phyloP scores from a whole-genome alignment of 2,888 invertebrate species.

The Gibbula magus region DNA sequence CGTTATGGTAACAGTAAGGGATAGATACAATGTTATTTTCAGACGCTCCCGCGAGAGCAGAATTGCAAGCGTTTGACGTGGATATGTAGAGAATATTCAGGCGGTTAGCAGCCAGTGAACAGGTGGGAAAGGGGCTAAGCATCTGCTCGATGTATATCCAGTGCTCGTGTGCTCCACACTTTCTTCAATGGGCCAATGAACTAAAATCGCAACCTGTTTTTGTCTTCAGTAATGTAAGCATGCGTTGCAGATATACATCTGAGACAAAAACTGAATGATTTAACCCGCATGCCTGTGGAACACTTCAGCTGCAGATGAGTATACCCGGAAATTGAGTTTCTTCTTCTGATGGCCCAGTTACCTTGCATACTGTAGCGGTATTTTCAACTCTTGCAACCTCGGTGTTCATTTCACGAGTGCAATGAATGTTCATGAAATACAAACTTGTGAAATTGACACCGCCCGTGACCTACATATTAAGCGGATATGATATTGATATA shows the following conservation, averaged over 20 bases:
- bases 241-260: background rate
- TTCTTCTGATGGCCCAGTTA: no score
- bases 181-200: background rate
- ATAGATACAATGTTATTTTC: constrained; percentile 17
- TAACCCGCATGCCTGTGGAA: no score
- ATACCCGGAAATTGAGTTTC: no score
- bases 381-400: no score
- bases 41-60: background rate
- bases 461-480: background rate
- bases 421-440: no score
- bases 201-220: background rate
- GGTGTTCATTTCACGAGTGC: no score
- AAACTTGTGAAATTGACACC: no score
- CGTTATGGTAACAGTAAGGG: background rate
- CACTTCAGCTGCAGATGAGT: no score
- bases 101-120: no score
- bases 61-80: background rate
- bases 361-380: no score
- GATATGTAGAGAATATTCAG: background rate
- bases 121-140: background rate
- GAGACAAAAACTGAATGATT: no score
- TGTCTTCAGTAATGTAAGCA: background rate
- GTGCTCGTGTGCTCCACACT: no score
- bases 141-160: background rate
- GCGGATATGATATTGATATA: background rate